Evolutionary conservation across 2,888 invertebrate species (phyloP), one percentile per base, ranked within the genome.

Genomic region (Formica aserva): DNA sequence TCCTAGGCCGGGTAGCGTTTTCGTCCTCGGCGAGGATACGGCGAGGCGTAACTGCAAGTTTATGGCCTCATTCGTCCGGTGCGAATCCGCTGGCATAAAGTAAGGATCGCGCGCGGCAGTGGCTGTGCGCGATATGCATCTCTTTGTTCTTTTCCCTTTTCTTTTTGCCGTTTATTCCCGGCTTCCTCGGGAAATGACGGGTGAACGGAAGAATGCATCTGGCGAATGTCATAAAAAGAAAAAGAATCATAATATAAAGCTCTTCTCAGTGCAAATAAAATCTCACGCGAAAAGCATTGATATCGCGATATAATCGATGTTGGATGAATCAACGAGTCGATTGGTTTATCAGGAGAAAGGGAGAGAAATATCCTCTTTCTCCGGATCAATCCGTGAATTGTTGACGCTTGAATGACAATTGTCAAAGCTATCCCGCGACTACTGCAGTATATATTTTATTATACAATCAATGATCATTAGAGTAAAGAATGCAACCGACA

Each of bases 41-140:
- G 69, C 63, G 52, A 65, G 74, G 15, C 18, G 65, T 78, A 71
- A 69, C 55, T 66, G 60, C 71, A 38, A 26, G 60, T 83, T 82
- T 85, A 85, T 76, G 38, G 78, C 60, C 57, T 41, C 77, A 69
- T 85, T 57, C 67, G 69, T 69, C 55, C 67, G 26, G 38, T 55
- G 32, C 69, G 77, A 77, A 77, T 77, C 76, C 76, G 18, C n/a
- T 35, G 38, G 69, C 76, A 45, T 66, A 77, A 77, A 82, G 65
- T 15, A 45, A 66, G n/a, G 57, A 67, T 41, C 48, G 63, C 65
- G 38, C 74, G 35, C 72, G 60, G 48, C 72, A 26, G 22, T 18
- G 22, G 22, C 65, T 15, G 22, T 13, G 38, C 66, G 22, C 78
- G 72, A 57, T 35, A 35, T 72, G 45, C 32, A 80, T 72, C 57